Evolutionary conservation across 2,797 vertebrate genomes (phyloP).

Genomic region (Cirrhinus molitorella): DNA sequence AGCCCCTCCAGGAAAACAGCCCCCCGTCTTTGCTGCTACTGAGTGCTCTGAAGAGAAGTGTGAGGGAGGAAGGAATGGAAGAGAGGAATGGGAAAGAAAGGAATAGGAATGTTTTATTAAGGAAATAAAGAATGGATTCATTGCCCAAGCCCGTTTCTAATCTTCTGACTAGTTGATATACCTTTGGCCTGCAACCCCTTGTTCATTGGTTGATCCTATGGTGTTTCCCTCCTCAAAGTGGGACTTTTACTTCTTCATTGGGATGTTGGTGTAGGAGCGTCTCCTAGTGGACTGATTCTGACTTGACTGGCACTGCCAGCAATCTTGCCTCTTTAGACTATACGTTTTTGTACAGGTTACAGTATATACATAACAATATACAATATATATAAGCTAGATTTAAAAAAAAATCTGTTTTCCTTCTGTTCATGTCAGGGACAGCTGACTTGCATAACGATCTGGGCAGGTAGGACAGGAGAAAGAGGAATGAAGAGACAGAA

Average conservation of each 20-base stretch:
- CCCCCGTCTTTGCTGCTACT: slow-evolving; percentile 90
- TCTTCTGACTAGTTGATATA: slow-evolving; percentile 22
- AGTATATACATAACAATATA: slow-evolving; percentile 39
- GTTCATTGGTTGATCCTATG: slow-evolving; percentile 30
- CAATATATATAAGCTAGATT: slow-evolving; percentile 47
- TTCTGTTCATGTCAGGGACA: slow-evolving; percentile 79
- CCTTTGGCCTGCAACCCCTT: slow-evolving; percentile 21
- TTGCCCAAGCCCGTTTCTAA: neutral
- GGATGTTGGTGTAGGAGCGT: slow-evolving; percentile 38
- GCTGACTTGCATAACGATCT: slow-evolving; percentile 80
- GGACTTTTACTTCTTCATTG: slow-evolving; percentile 16
- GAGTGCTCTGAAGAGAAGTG: slow-evolving; percentile 85
- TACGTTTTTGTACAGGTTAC: slow-evolving; percentile 5
- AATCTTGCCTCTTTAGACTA: slow-evolving; percentile 19
- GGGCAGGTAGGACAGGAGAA: slow-evolving; percentile 68
- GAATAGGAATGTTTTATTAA: neutral
- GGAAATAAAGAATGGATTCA: neutral
- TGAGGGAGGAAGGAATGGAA: slow-evolving; percentile 9
- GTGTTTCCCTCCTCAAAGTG: slow-evolving; percentile 19
- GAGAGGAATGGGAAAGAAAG: slow-evolving; percentile 17
- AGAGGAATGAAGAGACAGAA: slow-evolving; percentile 34
- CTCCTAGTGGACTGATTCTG: slow-evolving; percentile 64
- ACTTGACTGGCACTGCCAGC: slow-evolving; percentile 35
- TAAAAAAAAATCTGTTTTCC: slow-evolving; percentile 64
- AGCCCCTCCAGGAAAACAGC: slow-evolving; percentile 90